A percentile compares a stretch with the other conserved stretches of the same genome.
Evolutionary conservation across 2,888 invertebrate genomes (phyloP).

Genomic region (Synanthedon vespiformis): DNA sequence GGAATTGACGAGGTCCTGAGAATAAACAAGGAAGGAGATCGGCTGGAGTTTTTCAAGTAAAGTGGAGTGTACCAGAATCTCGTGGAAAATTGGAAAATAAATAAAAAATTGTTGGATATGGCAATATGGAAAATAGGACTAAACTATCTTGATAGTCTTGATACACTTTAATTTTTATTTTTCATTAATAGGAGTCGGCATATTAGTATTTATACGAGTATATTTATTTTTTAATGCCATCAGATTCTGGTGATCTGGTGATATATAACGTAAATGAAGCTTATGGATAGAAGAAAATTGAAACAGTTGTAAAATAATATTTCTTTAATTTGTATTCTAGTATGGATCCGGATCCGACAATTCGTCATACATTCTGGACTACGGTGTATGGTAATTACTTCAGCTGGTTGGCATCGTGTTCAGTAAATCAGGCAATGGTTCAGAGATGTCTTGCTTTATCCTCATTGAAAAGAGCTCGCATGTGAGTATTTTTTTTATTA

Average conservation of each 20-base stretch:
- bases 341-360: constrained; percentile 79
- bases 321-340: constrained; percentile 50
- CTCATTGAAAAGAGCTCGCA: constrained; percentile 76
- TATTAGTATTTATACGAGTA: not conserved
- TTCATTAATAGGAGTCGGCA: no score
- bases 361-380: constrained; percentile 86
- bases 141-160: no score
- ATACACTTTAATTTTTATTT: no score
- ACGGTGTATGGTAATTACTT: constrained; percentile 82
- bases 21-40: constrained; percentile 70
- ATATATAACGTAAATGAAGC: not conserved
- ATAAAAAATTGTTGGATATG: not conserved
- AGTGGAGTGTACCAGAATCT: constrained; percentile 5
- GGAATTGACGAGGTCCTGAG: constrained; percentile 73
- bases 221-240: no score
- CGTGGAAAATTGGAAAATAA: no score
- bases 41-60: constrained; percentile 82
- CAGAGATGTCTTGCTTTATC: constrained; percentile 85
- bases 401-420: constrained; percentile 84
- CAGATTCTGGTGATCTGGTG: no score
- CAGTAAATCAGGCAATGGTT: constrained; percentile 89
- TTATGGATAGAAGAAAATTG: not conserved
- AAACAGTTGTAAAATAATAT: not conserved
- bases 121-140: no score
- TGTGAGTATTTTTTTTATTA: constrained; percentile 49